phyloP scores from a whole-genome alignment of 2,888 invertebrate species.

The Eudemis profundana region DNA sequence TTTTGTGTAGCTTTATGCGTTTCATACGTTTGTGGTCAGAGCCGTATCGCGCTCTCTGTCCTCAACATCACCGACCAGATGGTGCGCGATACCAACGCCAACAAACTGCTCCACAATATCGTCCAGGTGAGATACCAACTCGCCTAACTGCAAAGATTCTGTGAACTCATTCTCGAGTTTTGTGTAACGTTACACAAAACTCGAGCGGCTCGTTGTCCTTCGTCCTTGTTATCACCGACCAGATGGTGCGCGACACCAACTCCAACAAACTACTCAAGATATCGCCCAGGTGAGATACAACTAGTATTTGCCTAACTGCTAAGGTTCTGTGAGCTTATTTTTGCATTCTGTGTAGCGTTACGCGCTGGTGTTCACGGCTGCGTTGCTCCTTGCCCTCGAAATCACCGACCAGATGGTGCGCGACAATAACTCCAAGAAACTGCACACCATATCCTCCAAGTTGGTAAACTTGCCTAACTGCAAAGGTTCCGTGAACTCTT shows the following conservation, averaged over 20 bases:
- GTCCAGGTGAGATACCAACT: not conserved
- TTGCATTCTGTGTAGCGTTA: slow-evolving; percentile 89
- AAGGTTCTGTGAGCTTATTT: slow-evolving; percentile 83
- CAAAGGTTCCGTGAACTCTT: slow-evolving; percentile 77
- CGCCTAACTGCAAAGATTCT: not conserved
- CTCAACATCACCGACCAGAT: slow-evolving; percentile 91
- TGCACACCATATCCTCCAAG: slow-evolving; percentile 93
- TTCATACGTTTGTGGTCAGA: slow-evolving; percentile 64
- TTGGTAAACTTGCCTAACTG: slow-evolving; percentile 57
- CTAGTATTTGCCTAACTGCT: not conserved
- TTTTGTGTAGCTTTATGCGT: slow-evolving; percentile 65
- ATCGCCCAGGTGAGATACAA: slow-evolving; percentile 87
- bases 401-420: slow-evolving; percentile 91
- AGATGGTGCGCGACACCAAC: slow-evolving; percentile 89
- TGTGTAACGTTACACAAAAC: slow-evolving; percentile 86
- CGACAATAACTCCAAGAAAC: slow-evolving; percentile 91
- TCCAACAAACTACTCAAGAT: slow-evolving; percentile 93
- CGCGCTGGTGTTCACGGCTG: slow-evolving; percentile 90
- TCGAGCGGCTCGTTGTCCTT: slow-evolving; percentile 89
- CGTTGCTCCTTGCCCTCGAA: slow-evolving; percentile 89
- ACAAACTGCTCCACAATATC: too few species aligned
- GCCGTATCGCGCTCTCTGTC: slow-evolving; percentile 56
- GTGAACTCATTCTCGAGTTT: too few species aligned
- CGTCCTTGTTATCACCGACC: slow-evolving; percentile 90
- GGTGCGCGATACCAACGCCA: slow-evolving; percentile 88